Evolutionary conservation across 2,888 invertebrate species (phyloP).

Genomic region (Cosmorhoe ocellata): DNA sequence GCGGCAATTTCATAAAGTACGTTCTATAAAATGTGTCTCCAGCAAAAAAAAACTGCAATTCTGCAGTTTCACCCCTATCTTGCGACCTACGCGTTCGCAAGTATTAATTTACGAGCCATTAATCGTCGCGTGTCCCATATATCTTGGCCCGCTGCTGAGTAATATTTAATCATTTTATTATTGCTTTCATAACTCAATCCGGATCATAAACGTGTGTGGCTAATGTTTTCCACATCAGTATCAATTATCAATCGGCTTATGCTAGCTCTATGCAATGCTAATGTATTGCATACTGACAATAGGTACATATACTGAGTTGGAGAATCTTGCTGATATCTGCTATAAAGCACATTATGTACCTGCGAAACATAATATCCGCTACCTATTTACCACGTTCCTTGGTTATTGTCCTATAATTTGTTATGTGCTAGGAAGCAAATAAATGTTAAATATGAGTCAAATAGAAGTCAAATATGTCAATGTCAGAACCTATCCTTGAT

Average conservation of each 20-base stretch:
- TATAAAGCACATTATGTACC: no score
- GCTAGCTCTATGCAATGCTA: background rate
- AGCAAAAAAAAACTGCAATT: constrained; percentile 42
- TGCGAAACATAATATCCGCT: no score
- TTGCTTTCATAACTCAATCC: constrained; percentile 34
- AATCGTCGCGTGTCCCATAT: constrained; percentile 31
- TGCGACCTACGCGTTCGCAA: constrained; percentile 30
- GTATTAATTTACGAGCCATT: constrained; percentile 33
- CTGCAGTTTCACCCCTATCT: constrained; percentile 27
- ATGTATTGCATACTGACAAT: no score
- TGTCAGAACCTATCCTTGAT: no score
- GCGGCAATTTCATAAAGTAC: constrained; percentile 1
- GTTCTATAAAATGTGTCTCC: constrained; percentile 6
- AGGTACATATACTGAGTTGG: no score
- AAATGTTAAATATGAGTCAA: no score
- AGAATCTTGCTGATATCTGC: no score
- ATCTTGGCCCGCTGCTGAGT: constrained; percentile 28
- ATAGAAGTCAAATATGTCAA: no score
- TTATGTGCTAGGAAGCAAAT: no score
- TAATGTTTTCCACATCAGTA: background rate
- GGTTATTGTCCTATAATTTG: no score
- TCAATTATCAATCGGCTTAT: background rate
- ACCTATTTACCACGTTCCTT: no score
- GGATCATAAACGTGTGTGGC: constrained; percentile 5
- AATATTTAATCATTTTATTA: constrained; percentile 35